Conservation (phyloP, 2,113 vertebrate species). For the Pseudolaguvia tuberculata region DNA sequence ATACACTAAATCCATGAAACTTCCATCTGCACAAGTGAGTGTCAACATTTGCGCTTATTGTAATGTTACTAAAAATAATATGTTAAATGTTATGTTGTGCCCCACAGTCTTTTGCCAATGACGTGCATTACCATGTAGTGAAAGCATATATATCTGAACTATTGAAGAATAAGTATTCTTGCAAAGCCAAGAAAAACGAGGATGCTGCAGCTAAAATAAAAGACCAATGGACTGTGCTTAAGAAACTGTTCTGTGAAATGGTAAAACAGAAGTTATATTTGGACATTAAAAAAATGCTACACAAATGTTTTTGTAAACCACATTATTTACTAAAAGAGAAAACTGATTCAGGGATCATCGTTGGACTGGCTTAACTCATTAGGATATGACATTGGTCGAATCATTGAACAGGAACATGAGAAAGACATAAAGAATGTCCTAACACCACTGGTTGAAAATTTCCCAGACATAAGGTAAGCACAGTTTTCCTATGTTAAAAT, state of each 20-base stretch:
- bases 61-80: background rate
- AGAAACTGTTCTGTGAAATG: constrained; percentile 38
- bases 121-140: constrained; percentile 31
- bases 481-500: background rate
- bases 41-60: background rate
- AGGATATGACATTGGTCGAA: constrained; percentile 30
- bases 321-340: no score
- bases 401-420: constrained; percentile 35
- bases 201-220: constrained; percentile 32
- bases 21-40: constrained; percentile 37
- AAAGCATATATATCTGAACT: constrained; percentile 43
- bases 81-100: background rate
- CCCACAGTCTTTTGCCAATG: constrained; percentile 28
- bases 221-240: constrained; percentile 33
- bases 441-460: constrained; percentile 28
- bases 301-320: no score
- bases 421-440: constrained; percentile 39
- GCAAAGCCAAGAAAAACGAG: constrained; percentile 38
- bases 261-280: constrained; percentile 13
- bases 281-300: background rate
- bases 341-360: constrained; percentile 33
- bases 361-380: constrained; percentile 41
- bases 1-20: constrained; percentile 35
- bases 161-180: constrained; percentile 41
- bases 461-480: constrained; percentile 46